phyloP scores from a whole-genome alignment of 2,888 invertebrate species.

The Brachylomia viminalis region DNA sequence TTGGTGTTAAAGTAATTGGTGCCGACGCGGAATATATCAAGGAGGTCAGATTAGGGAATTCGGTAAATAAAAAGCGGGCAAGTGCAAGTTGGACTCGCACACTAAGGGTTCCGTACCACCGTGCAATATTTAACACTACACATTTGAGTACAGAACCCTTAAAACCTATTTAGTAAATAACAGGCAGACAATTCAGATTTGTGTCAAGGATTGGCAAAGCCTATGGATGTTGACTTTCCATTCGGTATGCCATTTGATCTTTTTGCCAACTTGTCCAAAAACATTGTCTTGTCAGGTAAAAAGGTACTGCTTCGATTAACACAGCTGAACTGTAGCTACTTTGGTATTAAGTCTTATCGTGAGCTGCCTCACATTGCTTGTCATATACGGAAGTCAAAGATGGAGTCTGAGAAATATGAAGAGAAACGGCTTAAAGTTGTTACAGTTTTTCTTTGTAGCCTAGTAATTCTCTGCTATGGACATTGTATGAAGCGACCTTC shows the following conservation, averaged over 20 bases:
- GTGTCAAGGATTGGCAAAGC: too few relatives aligned
- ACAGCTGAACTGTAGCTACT: neutral
- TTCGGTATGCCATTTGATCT: neutral
- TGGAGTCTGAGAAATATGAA: neutral
- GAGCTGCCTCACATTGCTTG: neutral
- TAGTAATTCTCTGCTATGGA: neutral
- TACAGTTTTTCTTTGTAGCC: neutral
- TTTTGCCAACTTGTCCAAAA: neutral
- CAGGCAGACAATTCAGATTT: neutral
- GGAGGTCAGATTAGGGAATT: neutral
- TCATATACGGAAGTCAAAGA: neutral
- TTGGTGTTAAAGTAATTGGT: slow-evolving; percentile 24
- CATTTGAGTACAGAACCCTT: neutral
- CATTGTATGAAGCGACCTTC: slow-evolving; percentile 3
- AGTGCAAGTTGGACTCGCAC: too few relatives aligned
- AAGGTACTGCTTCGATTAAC: neutral
- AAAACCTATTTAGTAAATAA: neutral
- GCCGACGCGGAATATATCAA: neutral
- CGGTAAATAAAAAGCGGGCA: neutral
- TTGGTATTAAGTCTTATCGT: neutral
- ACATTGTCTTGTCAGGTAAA: neutral
- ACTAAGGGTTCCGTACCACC: neutral
- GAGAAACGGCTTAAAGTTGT: neutral
- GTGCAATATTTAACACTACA: neutral
- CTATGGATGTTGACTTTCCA: neutral